Conservation (phyloP, 2,797 vertebrate species). For the Sciurus vulgaris region DNA sequence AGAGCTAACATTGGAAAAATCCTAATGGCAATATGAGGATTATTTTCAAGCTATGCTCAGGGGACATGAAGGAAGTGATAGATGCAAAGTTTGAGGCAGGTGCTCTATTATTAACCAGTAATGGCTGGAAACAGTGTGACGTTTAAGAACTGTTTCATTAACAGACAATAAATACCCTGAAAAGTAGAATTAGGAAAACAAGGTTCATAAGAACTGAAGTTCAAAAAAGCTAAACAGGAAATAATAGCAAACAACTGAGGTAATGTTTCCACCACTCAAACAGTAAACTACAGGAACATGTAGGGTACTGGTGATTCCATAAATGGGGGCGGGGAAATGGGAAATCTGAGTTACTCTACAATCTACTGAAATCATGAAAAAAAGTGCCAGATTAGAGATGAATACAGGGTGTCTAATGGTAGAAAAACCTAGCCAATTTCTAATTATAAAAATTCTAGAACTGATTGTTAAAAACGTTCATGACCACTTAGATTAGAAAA, state of each 20-base stretch:
- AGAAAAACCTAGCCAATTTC: background rate
- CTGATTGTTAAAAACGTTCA: conserved; percentile 4
- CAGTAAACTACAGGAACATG: background rate
- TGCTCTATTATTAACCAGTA: background rate
- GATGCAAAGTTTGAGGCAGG: background rate
- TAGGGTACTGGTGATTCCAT: background rate
- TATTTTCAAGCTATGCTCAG: background rate
- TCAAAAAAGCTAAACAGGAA: background rate
- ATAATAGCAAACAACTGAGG: background rate
- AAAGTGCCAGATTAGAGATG: background rate
- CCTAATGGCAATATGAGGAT: background rate
- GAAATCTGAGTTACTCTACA: conserved; percentile 2
- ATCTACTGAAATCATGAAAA: background rate
- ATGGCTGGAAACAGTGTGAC: background rate
- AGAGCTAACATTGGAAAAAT: conserved; percentile 16
- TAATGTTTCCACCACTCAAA: background rate
- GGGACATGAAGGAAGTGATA: background rate
- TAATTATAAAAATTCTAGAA: background rate
- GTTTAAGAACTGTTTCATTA: background rate
- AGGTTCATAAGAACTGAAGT: background rate
- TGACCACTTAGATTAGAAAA: background rate
- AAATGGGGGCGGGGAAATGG: background rate
- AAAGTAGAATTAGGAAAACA: background rate
- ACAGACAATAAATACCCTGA: background rate
- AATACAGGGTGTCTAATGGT: background rate